phyloP scores from a whole-genome alignment of 2,797 vertebrate species.

The Enteromius mattozi region DNA sequence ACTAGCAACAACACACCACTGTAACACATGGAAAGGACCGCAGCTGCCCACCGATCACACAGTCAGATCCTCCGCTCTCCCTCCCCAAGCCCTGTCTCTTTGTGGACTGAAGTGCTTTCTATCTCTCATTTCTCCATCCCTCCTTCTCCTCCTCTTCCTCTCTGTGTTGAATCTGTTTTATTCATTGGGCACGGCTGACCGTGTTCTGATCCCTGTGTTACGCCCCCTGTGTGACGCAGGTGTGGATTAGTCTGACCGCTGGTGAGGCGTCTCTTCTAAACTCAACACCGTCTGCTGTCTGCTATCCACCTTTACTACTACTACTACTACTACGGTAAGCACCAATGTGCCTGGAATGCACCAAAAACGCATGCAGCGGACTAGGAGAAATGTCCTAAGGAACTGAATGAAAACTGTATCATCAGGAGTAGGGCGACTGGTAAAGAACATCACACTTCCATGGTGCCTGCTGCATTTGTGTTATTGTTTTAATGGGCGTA shows the following conservation, averaged over 20 bases:
- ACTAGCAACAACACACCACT: conserved; percentile 52
- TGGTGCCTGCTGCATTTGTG: conserved; percentile 36
- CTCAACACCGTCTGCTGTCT: conserved; percentile 83
- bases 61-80: conserved; percentile 73
- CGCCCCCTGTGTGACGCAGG: conserved; percentile 96
- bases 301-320: conserved; percentile 77
- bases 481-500: conserved; percentile 9
- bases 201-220: conserved; percentile 88
- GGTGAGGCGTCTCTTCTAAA: conserved; percentile 91
- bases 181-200: conserved; percentile 65
- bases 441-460: conserved; percentile 36
- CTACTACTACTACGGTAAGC: conserved; percentile 49
- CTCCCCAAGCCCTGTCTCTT: conserved; percentile 71
- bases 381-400: conserved; percentile 46
- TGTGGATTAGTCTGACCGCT: conserved; percentile 93
- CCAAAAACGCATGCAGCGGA: conserved; percentile 38
- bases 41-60: conserved; percentile 77
- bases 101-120: conserved; percentile 79
- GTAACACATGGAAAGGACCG: conserved; percentile 77
- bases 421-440: conserved; percentile 28
- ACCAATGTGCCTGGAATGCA: conserved; percentile 40
- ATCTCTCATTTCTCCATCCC: conserved; percentile 64
- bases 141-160: conserved; percentile 66
- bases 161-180: conserved; percentile 68
- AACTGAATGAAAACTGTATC: conserved; percentile 41